A percentile compares a stretch with the other conserved stretches of the same genome.
Evolutionary conservation across 53 echinoderm and acorn worm genomes (phyloP).

Genomic region (Luidia sarsii): DNA sequence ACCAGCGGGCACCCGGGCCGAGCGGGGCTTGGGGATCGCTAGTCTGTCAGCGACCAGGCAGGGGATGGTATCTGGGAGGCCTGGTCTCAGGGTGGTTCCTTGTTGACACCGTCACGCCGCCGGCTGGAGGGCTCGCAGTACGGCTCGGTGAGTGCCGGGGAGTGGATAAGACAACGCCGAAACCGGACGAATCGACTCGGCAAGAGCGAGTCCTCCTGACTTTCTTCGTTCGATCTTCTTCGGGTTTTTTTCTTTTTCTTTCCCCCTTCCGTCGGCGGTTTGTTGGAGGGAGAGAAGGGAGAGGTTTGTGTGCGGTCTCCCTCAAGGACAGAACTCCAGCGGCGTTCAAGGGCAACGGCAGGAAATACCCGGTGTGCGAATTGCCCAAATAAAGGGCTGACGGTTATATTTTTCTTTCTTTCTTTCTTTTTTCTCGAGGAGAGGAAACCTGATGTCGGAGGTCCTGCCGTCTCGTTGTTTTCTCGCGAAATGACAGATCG

Average conservation of each 20-base stretch:
- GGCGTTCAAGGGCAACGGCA: constrained; percentile 49
- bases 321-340: constrained; percentile 44
- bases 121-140: constrained; percentile 21
- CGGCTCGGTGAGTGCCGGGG: constrained; percentile 36
- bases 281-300: background rate
- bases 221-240: too few relatives aligned
- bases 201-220: background rate
- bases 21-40: too few relatives aligned
- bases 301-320: constrained; percentile 24
- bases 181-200: constrained; percentile 20
- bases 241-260: too few relatives aligned
- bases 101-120: constrained; percentile 20
- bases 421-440: too few relatives aligned
- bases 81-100: background rate
- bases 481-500: constrained; percentile 39
- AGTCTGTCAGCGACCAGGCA: constrained; percentile 28
- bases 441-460: constrained; percentile 56
- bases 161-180: background rate
- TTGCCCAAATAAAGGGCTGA: constrained; percentile 49
- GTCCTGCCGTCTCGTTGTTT: constrained; percentile 38
- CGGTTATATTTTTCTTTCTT: too few relatives aligned
- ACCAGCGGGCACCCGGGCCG: too few relatives aligned
- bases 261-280: too few relatives aligned
- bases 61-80: constrained; percentile 27
- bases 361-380: constrained; percentile 56